Base-by-base conservation (phyloP, 2,888 invertebrate species). In the Drosophila ustulata region DNA sequence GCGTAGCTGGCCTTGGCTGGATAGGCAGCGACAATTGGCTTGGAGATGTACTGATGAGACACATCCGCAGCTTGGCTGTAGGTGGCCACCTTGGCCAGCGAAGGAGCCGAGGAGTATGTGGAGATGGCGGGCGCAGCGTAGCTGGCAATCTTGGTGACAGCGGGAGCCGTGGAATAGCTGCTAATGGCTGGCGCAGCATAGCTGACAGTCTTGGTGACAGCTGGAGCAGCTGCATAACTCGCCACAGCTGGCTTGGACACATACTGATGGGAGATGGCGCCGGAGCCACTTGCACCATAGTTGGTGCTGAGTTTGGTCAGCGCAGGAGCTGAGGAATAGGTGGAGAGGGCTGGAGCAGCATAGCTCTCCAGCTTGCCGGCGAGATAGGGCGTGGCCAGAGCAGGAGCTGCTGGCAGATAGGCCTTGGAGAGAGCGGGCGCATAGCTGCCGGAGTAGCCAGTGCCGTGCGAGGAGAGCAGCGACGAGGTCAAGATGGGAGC, bases 381-480 rank as follows among this genome's bases (percentile, higher is more conserved):
- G 6, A 80, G 64, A 57, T 80, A 83, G 43, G 83, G 75, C 4
- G 79, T 80, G 4, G 74, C 52, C 2, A 76, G 18, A 0, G 73
- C 63, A 3, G 81, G 80, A 13, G 66, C 74, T 0, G 80, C 49
- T 0, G 91, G 87, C 28, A 89, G 65, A 65, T 91, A 90, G 9
- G 65, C 55, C 49, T 84, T 85, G 11, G 88, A 75, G 3, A 90
- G 47, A 1, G 80, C 62, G 3, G 90, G 90, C 0, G 90, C 89
- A 66, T 90, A 88, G 63, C 75, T 64, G 50, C 71, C 67, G 0
- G 80, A 73, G 46, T 84, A 89, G 9, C 78, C 74, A 0, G 79
- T 66, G 26, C 75, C 71, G 3, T 76, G 70, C 3, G 78, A 53
- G 1, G 77, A 53, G n/a, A 79, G 58, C 18, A 91, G 66, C 2